These are phyloP conservation scores for Eulemur rufifrons DNA, from an alignment of 2,113 vertebrate species.

Conservation along the genomic window DNA sequence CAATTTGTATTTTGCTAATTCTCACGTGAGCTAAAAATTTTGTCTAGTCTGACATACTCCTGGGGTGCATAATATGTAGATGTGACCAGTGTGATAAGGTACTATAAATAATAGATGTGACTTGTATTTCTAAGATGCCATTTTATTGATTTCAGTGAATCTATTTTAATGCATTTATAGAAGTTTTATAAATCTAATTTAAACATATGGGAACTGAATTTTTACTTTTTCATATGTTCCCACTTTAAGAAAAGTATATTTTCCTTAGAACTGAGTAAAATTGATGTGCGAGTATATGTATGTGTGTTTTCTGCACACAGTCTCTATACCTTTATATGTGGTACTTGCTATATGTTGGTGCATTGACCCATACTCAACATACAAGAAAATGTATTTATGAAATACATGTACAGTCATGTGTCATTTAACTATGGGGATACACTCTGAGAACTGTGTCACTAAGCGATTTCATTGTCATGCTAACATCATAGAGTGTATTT, in stretches of 20 bases:
- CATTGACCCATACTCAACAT: not conserved
- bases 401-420: not conserved
- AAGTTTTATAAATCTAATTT: conserved; percentile 42
- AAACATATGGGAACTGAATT: not conserved
- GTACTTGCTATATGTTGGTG: not conserved
- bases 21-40: not conserved
- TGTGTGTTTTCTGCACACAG: not conserved
- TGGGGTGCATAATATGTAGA: not conserved
- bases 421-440: not conserved
- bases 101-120: not conserved
- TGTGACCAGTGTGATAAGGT: not conserved
- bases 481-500: not conserved
- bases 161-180: conserved; percentile 24
- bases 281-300: not conserved
- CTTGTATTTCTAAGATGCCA: not conserved
- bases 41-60: not conserved
- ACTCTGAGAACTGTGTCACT: not conserved
- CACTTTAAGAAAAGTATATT: not conserved
- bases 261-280: not conserved
- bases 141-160: conserved; percentile 21
- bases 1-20: not conserved
- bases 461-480: not conserved
- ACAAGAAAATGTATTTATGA: not conserved
- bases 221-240: conserved; percentile 7
- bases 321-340: not conserved